A percentile compares a stretch with the other conserved stretches of the same genome.
Evolutionary conservation across 1,140 invertebrate species (phyloP).

Genomic region (Caenorhabditis inopinata): DNA sequence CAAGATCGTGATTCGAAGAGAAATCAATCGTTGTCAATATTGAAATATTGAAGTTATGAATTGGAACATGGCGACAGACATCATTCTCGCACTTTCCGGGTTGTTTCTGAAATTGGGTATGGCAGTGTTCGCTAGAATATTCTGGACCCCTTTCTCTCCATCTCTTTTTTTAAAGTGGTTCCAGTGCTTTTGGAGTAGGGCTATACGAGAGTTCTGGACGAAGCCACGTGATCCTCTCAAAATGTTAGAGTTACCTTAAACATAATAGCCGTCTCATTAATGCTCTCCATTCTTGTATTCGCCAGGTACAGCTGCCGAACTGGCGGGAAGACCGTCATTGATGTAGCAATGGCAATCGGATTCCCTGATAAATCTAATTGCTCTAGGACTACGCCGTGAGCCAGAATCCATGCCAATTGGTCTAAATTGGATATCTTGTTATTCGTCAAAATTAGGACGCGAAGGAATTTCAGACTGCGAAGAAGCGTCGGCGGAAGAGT

Average conservation of each 20-base stretch:
- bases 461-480: constrained; percentile 33
- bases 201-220: too few relatives aligned
- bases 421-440: constrained; percentile 39
- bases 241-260: background rate
- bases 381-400: constrained; percentile 37
- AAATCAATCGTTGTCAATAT: constrained; percentile 36
- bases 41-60: background rate
- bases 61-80: constrained; percentile 7
- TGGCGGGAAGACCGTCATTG: constrained; percentile 30
- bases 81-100: constrained; percentile 30
- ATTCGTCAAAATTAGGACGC: constrained; percentile 39
- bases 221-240: too few relatives aligned
- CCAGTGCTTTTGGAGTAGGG: too few relatives aligned
- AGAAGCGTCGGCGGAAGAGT: constrained; percentile 38
- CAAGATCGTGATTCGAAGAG: constrained; percentile 37
- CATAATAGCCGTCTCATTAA: constrained; percentile 31
- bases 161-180: too few relatives aligned
- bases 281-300: constrained; percentile 38
- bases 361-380: constrained; percentile 45
- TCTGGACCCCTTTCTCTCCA: too few relatives aligned
- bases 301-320: constrained; percentile 42
- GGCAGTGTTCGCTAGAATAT: too few relatives aligned
- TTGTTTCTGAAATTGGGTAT: background rate
- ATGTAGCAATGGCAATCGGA: constrained; percentile 39
- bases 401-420: constrained; percentile 18